phyloP scores from a whole-genome alignment of 2,888 invertebrate species.

The Bugula neritina region DNA sequence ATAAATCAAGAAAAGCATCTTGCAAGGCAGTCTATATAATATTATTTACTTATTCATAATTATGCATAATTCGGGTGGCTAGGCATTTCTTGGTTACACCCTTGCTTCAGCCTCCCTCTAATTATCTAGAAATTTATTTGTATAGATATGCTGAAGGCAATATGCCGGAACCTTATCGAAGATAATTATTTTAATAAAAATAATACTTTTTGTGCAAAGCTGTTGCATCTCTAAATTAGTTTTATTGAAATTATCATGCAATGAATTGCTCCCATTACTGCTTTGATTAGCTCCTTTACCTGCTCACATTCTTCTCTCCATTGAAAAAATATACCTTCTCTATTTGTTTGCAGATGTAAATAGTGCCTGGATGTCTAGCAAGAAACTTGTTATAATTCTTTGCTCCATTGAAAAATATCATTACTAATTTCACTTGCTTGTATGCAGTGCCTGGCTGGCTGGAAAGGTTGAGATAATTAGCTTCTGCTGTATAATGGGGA shows the following conservation, averaged over 20 bases:
- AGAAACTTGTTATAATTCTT: not conserved
- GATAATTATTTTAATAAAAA: not conserved
- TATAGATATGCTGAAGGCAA: not conserved
- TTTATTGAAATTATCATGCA: conserved; percentile 21
- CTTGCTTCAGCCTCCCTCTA: not conserved
- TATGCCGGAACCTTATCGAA: too few relatives aligned
- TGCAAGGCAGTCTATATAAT: too few relatives aligned
- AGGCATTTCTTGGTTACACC: not conserved
- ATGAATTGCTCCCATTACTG: not conserved
- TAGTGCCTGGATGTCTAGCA: not conserved
- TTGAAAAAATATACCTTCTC: not conserved
- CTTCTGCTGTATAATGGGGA: too few relatives aligned
- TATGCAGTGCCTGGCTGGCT: too few relatives aligned
- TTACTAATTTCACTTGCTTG: too few relatives aligned
- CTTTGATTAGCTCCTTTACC: not conserved
- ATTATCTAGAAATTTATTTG: not conserved
- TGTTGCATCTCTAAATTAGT: not conserved
- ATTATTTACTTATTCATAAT: too few relatives aligned
- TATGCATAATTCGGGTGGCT: too few relatives aligned
- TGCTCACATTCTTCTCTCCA: conserved; percentile 10
- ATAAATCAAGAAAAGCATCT: too few relatives aligned
- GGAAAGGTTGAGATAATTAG: too few relatives aligned
- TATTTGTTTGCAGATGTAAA: not conserved
- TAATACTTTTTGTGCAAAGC: not conserved
- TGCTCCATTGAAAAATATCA: too few relatives aligned